phyloP scores from a whole-genome alignment of 2,797 vertebrate genomes.

The Alca torda region DNA sequence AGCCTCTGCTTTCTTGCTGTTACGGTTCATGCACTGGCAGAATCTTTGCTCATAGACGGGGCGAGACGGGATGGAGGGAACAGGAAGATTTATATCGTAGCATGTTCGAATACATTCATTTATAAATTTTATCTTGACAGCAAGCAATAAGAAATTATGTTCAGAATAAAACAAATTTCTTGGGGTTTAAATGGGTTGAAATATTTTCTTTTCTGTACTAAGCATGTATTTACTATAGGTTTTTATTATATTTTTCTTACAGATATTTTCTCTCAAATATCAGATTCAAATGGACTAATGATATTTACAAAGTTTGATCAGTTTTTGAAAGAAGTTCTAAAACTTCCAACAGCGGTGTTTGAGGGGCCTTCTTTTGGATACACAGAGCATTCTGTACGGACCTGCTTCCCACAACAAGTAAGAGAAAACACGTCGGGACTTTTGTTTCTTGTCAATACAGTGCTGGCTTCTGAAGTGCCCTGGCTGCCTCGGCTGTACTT shows the following conservation, averaged over 20 bases:
- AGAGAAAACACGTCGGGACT: not conserved
- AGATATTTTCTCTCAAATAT: slow-evolving; percentile 98
- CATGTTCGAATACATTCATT: accelerated
- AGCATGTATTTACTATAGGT: not conserved
- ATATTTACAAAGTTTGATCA: slow-evolving; percentile 93
- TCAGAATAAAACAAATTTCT: not conserved
- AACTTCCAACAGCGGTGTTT: slow-evolving; percentile 94
- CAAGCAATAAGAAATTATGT: not conserved
- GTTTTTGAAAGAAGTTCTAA: slow-evolving; percentile 91
- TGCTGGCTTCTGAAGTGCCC: not conserved
- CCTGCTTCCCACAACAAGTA: slow-evolving; percentile 96
- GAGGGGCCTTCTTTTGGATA: slow-evolving; percentile 97
- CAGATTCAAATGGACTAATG: slow-evolving; percentile 91
- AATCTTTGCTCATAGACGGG: not conserved
- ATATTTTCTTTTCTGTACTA: not conserved
- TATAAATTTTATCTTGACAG: not conserved
- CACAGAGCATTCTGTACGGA: slow-evolving; percentile 89
- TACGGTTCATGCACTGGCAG: not conserved
- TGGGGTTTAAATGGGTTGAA: not conserved
- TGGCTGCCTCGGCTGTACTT: no score
- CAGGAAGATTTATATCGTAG: accelerated
- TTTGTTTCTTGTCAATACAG: no score
- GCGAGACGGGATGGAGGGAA: not conserved
- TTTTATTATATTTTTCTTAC: slow-evolving; percentile 67
- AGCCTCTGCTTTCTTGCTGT: not conserved